Percentiles rank a stretch among this genome's conserved stretches.
Evolutionary conservation across 2,888 invertebrate genomes (phyloP).

Genomic region (Oithona nana): DNA sequence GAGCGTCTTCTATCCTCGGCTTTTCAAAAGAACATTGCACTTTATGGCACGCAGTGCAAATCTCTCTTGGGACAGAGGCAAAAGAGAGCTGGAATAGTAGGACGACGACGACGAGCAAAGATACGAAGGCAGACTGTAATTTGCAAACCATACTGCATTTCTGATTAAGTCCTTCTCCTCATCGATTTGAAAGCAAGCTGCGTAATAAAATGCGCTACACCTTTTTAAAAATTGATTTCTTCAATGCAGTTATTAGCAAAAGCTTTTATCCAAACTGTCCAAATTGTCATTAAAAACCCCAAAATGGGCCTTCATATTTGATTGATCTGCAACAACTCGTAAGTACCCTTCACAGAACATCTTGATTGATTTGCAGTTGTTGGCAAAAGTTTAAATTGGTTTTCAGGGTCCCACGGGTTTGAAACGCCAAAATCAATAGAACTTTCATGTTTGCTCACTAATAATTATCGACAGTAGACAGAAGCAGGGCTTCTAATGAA

Average conservation of each 20-base stretch:
- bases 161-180: background rate
- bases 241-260: no score
- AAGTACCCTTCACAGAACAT: no score
- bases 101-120: background rate
- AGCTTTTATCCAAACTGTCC: no score
- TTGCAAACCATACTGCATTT: background rate
- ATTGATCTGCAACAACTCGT: no score
- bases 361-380: no score
- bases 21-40: background rate
- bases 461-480: background rate
- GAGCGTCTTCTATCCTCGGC: no score
- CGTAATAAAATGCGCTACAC: no score
- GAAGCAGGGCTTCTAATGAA: no score
- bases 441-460: no score
- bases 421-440: background rate
- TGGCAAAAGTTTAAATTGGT: background rate
- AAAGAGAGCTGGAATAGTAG: background rate
- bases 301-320: no score
- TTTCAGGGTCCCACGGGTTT: background rate
- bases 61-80: background rate
- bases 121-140: background rate
- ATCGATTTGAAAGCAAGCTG: background rate
- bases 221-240: no score
- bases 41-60: background rate
- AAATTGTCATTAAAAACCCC: no score